A percentile compares a stretch with the other conserved stretches of the same genome.
These are phyloP conservation scores for Apteryx owenii DNA, from an alignment of 2,113 vertebrate species.

Conservation along the genomic window DNA sequence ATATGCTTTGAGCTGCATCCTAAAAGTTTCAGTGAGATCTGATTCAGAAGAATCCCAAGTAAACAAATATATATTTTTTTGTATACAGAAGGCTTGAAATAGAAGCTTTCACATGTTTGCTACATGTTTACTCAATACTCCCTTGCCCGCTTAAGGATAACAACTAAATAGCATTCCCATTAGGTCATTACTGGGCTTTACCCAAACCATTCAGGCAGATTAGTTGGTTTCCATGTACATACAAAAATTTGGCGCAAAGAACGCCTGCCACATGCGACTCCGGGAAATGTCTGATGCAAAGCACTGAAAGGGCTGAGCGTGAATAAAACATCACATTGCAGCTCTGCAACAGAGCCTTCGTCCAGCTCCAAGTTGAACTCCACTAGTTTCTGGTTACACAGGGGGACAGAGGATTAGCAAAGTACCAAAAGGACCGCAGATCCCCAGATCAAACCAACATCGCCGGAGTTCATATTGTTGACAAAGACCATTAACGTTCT, in stretches of 20 bases:
- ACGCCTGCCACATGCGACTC: not conserved
- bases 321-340: not conserved
- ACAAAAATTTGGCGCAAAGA: not conserved
- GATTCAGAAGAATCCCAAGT: not conserved
- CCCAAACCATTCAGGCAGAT: not conserved
- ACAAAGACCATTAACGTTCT: not conserved
- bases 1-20: not conserved
- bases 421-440: not conserved
- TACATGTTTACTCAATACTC: not conserved
- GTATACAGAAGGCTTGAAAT: not conserved
- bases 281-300: not conserved
- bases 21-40: not conserved
- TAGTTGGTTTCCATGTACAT: not conserved
- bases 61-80: not conserved
- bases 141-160: not conserved
- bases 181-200: not conserved
- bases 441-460: not conserved
- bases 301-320: not conserved
- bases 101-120: not conserved
- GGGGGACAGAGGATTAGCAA: not conserved
- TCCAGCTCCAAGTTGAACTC: not conserved
- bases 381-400: not conserved
- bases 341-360: not conserved
- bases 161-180: not conserved
- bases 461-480: not conserved